Evolutionary conservation across 2,888 invertebrate genomes (phyloP).

Genomic region (Drosophila vallismaia): DNA sequence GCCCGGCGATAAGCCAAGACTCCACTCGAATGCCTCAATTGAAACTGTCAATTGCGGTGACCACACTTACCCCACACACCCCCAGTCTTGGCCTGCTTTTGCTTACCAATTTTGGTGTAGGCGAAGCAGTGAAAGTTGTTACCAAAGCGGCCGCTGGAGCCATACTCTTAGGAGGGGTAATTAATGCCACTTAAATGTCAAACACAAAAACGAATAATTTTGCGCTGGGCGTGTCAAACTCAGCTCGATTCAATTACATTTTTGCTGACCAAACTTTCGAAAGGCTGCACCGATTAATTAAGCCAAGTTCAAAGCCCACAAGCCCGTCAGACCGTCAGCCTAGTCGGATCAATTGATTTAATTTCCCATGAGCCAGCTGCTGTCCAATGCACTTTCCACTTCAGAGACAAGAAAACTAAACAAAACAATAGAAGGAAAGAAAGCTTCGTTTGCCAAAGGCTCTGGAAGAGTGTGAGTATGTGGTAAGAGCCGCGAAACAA

Average conservation of each 20-base stretch:
- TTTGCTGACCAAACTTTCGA: conserved; percentile 71
- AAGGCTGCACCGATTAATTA: conserved; percentile 56
- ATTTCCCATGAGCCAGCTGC: conserved; percentile 63
- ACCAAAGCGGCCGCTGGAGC: conserved; percentile 7
- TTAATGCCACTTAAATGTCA: conserved; percentile 78
- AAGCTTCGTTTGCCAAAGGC: conserved; percentile 54
- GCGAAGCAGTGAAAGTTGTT: conserved; percentile 71
- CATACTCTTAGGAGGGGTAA: conserved; percentile 49
- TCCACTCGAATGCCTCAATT: conserved; percentile 54
- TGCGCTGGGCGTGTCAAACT: conserved; percentile 41
- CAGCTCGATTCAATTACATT: conserved; percentile 50
- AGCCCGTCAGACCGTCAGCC: conserved; percentile 2
- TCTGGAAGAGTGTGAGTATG: conserved; percentile 29
- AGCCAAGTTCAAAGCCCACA: conserved; percentile 39
- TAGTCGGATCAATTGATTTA: conserved; percentile 68
- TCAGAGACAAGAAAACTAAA: conserved; percentile 12
- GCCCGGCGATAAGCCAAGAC: conserved; percentile 27
- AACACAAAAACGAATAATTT: conserved; percentile 46
- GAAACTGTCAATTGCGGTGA: conserved; percentile 69
- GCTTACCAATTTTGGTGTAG: conserved; percentile 63
- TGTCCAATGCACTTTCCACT: conserved; percentile 44
- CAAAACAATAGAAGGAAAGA: conserved; percentile 62
- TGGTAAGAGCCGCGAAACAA: conserved; percentile 45
- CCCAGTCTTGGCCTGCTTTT: conserved; percentile 8
- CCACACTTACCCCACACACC: conserved; percentile 21